Conservation (phyloP, 1,140 invertebrate species). For the Pachypeltis micranthus region DNA sequence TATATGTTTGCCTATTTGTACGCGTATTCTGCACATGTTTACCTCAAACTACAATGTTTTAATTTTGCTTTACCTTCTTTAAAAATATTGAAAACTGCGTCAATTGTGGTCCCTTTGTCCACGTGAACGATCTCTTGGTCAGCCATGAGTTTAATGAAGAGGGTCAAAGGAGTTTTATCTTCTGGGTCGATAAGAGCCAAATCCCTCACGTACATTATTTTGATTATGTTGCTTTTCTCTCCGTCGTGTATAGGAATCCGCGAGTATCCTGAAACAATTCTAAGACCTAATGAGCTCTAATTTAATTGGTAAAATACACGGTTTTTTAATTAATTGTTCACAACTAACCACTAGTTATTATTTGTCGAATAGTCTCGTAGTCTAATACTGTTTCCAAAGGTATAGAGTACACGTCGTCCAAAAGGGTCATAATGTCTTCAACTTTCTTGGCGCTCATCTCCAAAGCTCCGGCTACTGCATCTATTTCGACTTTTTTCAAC, state of each 20-base stretch:
- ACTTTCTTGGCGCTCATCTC: slow-evolving; percentile 41
- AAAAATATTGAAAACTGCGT: slow-evolving; percentile 48
- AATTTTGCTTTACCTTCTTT: slow-evolving; percentile 40
- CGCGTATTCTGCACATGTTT: no score
- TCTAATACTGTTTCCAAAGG: slow-evolving; percentile 39
- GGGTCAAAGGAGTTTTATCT: slow-evolving; percentile 45
- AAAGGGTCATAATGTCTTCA: slow-evolving; percentile 43
- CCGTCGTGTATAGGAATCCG: slow-evolving; percentile 47
- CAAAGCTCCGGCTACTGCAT: slow-evolving; percentile 45
- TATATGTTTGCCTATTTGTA: no score
- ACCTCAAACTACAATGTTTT: not conserved
- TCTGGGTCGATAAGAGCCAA: slow-evolving; percentile 50
- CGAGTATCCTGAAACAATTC: slow-evolving; percentile 40
- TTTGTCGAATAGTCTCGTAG: slow-evolving; percentile 46
- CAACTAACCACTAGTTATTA: slow-evolving; percentile 34
- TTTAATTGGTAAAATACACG: no score
- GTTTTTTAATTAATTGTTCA: not conserved
- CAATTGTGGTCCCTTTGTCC: slow-evolving; percentile 44
- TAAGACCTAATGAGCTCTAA: no score
- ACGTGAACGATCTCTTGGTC: slow-evolving; percentile 44
- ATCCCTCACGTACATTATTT: slow-evolving; percentile 50
- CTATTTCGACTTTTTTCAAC: slow-evolving; percentile 42
- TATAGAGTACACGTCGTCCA: slow-evolving; percentile 45
- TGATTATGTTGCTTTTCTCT: slow-evolving; percentile 42
- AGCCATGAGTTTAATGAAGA: slow-evolving; percentile 43